Evolutionary conservation across 2,888 invertebrate species (phyloP).

Genomic region (Pachymerium ferrugineum): DNA sequence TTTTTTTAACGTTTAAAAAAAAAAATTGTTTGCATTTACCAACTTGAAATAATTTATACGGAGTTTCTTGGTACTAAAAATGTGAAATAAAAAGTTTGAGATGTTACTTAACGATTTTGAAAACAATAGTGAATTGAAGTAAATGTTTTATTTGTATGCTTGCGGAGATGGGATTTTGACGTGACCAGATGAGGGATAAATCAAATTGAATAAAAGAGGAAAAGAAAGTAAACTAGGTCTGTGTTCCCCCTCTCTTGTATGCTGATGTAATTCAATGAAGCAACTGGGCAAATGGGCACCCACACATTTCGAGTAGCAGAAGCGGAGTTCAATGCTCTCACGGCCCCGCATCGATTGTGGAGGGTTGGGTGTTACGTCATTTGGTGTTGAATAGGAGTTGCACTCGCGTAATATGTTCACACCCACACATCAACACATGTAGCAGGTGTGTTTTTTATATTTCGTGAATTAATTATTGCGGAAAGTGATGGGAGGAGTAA

Average conservation of each 20-base stretch:
- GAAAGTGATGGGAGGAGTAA: no score
- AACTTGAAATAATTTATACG: no score
- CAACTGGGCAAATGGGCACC: not conserved
- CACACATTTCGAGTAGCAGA: not conserved
- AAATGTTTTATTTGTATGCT: no score
- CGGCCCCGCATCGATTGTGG: not conserved
- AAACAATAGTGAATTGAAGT: no score
- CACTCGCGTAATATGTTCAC: not conserved
- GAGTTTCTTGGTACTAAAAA: no score
- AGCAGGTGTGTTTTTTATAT: no score
- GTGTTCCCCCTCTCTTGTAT: not conserved
- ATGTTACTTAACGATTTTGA: no score
- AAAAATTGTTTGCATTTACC: no score
- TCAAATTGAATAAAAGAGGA: not conserved
- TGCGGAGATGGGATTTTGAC: no score
- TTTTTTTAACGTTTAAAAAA: no score
- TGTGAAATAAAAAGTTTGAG: no score
- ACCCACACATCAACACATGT: not conserved
- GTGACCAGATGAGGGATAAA: not conserved
- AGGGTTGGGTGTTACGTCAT: not conserved
- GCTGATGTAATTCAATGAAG: not conserved
- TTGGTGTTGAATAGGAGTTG: not conserved
- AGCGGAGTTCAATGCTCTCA: not conserved
- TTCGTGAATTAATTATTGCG: no score
- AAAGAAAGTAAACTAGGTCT: not conserved